Evolutionary conservation across 2,113 vertebrate genomes (phyloP).

Genomic region (Ciconia maguari): DNA sequence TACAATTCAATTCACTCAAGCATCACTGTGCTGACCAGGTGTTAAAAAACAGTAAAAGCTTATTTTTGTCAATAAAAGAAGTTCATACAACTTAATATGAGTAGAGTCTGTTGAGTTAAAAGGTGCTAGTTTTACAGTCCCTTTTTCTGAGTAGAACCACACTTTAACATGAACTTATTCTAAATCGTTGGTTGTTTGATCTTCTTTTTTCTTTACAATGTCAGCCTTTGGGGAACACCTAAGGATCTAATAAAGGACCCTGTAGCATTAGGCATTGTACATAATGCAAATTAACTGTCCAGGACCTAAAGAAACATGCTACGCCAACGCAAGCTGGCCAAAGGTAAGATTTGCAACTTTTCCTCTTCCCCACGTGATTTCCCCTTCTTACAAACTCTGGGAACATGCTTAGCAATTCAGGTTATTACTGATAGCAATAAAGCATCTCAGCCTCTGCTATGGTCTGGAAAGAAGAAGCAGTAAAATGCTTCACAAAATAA

Average conservation of each 20-base stretch:
- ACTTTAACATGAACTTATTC: background rate
- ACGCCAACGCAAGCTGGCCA: background rate
- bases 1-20: background rate
- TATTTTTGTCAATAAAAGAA: background rate
- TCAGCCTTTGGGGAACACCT: background rate
- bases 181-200: background rate
- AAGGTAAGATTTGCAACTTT: background rate
- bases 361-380: background rate
- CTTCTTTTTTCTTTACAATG: background rate
- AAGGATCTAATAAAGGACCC: background rate
- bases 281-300: background rate
- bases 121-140: background rate
- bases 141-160: background rate
- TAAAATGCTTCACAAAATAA: conserved; percentile 1
- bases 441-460: background rate
- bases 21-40: background rate
- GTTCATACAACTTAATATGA: background rate
- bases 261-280: background rate
- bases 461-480: background rate
- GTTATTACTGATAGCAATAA: background rate
- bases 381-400: background rate
- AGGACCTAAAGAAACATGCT: background rate
- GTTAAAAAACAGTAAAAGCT: background rate
- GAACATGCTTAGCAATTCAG: background rate
- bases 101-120: background rate